Evolutionary conservation across 2,888 invertebrate genomes (phyloP), one percentile per base, ranked within the genome.

Genomic region (Nematopogon swammerdamellus): DNA sequence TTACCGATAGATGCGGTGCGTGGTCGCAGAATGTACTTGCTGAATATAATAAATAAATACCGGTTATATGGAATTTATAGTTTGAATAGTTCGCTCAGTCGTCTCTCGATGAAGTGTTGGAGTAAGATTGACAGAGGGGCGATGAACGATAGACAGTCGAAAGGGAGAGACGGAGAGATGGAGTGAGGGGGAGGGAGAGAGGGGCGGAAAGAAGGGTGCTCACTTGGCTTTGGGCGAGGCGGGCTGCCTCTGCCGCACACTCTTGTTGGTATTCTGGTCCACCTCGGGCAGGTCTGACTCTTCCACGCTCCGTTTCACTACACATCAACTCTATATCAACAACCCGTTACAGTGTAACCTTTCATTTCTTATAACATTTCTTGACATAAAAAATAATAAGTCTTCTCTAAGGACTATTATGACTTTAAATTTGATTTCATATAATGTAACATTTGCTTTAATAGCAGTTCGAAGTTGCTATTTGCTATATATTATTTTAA

Each of bases 241-340:
- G 51, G 82, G 74, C 55, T 80, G 67, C 58, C 88, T 82, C 59
- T 82, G 83, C 59, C 87, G 82, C 56, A 87, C 74, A 53, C 84
- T 85, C 68, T 90, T 90, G 74, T 89, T 89, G 25, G 89, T 91
- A 65, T 91, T 92, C 74, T 95, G 95, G 72, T 95, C 95, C 50
- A 93, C 96, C 75, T 97, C 96, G 0, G 95, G 94, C 56, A 96
- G 79, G 63, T 95, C 94, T 49, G 92, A 94, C 58, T 93, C 92
- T 55, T 91, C 91, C 30, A 82, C 76, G 80, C 72, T 68, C 84
- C 85, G 80, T 88, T 36, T 88, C 52, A 72, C 87, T 88, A 72
- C 57, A 72, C 70, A 57, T 58, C 61, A 62, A 63, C 25, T 4
- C 8, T 25, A 25, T 48, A 54, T 47, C 46, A 48, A 10, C 30